Conservation (phyloP, 2,113 vertebrate species). For the Gymnogyps californianus region DNA sequence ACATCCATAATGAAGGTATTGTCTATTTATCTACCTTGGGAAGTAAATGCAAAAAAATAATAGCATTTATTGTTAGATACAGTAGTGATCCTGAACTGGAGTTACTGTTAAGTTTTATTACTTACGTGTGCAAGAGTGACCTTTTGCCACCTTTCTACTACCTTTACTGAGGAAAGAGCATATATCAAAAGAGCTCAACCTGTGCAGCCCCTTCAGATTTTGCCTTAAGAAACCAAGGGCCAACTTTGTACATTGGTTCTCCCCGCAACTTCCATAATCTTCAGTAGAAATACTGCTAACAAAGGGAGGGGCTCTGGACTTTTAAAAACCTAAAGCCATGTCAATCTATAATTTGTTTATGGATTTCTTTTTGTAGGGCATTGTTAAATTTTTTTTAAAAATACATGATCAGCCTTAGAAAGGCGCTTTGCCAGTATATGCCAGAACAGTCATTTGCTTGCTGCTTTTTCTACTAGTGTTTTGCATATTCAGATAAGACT, state of each 20-base stretch:
- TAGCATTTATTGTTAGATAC: neutral
- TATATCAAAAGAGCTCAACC: neutral
- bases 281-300: neutral
- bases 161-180: neutral
- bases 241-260: neutral
- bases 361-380: neutral
- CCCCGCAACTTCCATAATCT: fast-evolving
- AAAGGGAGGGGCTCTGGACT: neutral
- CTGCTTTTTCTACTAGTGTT: neutral
- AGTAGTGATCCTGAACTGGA: neutral
- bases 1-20: neutral
- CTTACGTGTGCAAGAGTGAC: neutral
- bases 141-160: neutral
- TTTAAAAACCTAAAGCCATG: neutral
- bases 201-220: neutral
- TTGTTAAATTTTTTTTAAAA: neutral
- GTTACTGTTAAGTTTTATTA: neutral
- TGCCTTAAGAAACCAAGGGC: neutral
- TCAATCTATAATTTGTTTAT: neutral
- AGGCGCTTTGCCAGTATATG: neutral
- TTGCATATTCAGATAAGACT: neutral
- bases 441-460: neutral
- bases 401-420: neutral
- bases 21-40: neutral
- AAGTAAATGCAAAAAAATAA: neutral